Percentiles rank a stretch among this genome's conserved stretches.
phyloP scores from a whole-genome alignment of 1,140 invertebrate genomes.

The Heliconius nattereri region DNA sequence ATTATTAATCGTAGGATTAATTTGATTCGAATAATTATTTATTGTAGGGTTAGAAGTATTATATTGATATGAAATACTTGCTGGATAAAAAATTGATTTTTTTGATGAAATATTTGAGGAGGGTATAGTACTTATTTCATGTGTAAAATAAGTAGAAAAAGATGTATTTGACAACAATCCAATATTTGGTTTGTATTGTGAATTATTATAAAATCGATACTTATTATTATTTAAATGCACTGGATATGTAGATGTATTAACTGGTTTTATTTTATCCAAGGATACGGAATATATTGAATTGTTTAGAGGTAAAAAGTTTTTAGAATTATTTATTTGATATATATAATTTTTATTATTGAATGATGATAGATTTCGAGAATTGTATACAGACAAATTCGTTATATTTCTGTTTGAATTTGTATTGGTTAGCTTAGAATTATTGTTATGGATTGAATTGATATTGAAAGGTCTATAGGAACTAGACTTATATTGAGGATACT shows the following conservation, averaged over 20 bases:
- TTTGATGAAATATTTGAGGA: not conserved
- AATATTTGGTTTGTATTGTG: not conserved
- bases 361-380: slow-evolving; percentile 1
- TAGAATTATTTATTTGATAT: no score
- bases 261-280: not conserved
- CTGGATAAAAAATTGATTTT: not conserved
- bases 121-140: not conserved
- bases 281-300: not conserved
- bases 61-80: not conserved
- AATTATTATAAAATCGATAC: not conserved
- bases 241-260: not conserved
- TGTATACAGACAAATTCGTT: not conserved
- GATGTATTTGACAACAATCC: not conserved
- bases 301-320: not conserved
- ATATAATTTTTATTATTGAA: not conserved
- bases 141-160: not conserved
- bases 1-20: slow-evolving; percentile 23
- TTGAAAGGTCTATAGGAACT: not conserved
- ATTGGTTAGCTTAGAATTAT: not conserved
- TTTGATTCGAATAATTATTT: not conserved
- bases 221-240: not conserved
- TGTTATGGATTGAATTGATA: not conserved
- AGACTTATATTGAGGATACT: not conserved
- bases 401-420: not conserved
- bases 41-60: not conserved